A percentile compares a stretch with the other conserved stretches of the same genome.
Conservation (phyloP, 2,888 invertebrate genomes). For the Agonopterix subpropinquella region DNA sequence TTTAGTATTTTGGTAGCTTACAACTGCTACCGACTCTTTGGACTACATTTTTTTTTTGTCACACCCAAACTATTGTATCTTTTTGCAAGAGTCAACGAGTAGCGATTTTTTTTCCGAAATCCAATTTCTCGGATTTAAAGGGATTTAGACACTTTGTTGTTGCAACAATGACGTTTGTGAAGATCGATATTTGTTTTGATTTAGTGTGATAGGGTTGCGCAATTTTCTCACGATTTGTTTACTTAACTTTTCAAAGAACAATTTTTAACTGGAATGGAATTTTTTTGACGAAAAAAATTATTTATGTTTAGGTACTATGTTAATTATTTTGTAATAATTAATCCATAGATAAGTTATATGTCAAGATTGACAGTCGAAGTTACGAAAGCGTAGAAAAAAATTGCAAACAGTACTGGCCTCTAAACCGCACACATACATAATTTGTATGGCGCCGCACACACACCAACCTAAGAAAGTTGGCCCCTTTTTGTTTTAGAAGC, state of each 20-base stretch:
- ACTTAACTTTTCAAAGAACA: neutral
- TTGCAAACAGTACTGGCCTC: no score
- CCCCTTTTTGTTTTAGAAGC: no score
- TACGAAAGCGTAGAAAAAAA: no score
- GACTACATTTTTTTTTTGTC: conserved; percentile 42
- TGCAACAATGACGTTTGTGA: conserved; percentile 67
- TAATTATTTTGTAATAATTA: no score
- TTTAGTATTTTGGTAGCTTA: conserved; percentile 67
- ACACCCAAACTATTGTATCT: conserved; percentile 46
- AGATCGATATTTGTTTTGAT: conserved; percentile 67
- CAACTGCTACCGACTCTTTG: conserved; percentile 44
- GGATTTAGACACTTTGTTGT: conserved; percentile 74
- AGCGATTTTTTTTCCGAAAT: conserved; percentile 48
- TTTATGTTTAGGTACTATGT: no score
- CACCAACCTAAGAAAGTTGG: no score
- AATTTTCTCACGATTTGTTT: conserved; percentile 44
- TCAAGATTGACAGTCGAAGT: no score
- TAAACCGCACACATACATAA: no score
- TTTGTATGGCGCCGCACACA: no score
- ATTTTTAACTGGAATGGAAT: neutral
- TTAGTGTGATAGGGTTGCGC: conserved; percentile 35
- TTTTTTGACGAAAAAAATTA: neutral
- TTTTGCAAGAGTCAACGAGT: conserved; percentile 69
- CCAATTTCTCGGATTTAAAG: conserved; percentile 71
- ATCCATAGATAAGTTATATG: no score